Conservation (phyloP, 2,113 vertebrate genomes). For the Calonectris borealis region DNA sequence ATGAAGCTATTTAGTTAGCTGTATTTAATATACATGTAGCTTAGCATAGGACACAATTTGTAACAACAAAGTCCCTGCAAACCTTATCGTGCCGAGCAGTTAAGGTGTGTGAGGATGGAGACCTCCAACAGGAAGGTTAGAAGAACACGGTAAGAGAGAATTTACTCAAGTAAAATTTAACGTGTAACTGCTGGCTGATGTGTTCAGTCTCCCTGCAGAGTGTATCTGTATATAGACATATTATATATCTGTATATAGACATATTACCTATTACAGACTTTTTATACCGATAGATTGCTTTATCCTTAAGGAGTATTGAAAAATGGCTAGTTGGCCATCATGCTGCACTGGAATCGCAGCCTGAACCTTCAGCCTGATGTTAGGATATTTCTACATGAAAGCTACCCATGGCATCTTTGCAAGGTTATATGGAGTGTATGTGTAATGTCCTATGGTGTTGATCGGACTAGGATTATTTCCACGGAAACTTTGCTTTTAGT, state of each 20-base stretch:
- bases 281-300: neutral
- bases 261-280: neutral
- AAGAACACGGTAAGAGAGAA: neutral
- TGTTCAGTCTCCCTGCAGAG: neutral
- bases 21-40: neutral
- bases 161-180: neutral
- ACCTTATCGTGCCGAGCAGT: neutral
- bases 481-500: neutral
- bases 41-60: neutral
- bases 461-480: neutral
- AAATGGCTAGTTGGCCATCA: neutral
- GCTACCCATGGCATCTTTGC: neutral
- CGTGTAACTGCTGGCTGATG: neutral
- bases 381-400: neutral
- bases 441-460: neutral
- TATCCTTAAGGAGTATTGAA: neutral
- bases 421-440: neutral
- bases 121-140: neutral
- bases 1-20: neutral
- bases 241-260: neutral
- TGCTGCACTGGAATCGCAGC: neutral
- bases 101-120: neutral
- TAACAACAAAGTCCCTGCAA: neutral
- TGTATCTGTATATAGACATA: neutral
- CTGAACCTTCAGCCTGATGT: neutral